A percentile compares a stretch with the other conserved stretches of the same genome.
Conservation (phyloP, 2,113 vertebrate species). For the Clupea harengus region DNA sequence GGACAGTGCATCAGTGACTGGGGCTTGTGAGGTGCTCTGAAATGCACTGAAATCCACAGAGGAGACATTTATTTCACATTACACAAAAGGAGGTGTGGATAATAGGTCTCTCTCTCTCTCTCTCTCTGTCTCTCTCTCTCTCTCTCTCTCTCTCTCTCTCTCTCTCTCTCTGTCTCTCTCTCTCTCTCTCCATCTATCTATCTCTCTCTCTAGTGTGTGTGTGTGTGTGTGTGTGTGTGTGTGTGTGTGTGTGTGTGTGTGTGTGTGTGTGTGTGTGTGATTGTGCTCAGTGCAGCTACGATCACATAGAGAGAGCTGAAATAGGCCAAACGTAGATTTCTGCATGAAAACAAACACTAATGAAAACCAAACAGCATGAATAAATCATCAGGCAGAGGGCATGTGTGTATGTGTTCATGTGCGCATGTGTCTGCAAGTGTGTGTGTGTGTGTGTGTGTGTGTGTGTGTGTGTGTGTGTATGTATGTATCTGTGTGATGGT, state of each 20-base stretch:
- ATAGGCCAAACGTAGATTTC: not conserved
- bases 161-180: not conserved
- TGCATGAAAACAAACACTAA: constrained; percentile 33
- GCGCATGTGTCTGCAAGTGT: not conserved
- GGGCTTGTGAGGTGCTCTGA: not conserved
- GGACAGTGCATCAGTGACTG: not conserved
- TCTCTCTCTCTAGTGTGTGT: not conserved
- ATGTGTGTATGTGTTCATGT: not conserved
- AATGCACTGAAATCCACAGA: not conserved
- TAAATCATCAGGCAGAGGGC: constrained; percentile 30
- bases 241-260: not conserved
- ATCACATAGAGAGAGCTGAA: not conserved
- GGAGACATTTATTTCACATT: not conserved
- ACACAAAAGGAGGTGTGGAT: not conserved
- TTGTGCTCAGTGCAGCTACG: not conserved
- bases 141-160: not conserved
- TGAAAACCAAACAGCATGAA: constrained; percentile 40
- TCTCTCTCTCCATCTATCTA: not conserved
- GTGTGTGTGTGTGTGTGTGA: not conserved
- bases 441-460: not conserved
- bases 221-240: not conserved
- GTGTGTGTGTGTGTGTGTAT: constrained; percentile 21
- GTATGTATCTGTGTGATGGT: constrained; percentile 21
- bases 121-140: not conserved
- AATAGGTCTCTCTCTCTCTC: not conserved